phyloP scores from a whole-genome alignment of 2,113 vertebrate species.

The Glaucomys volans region DNA sequence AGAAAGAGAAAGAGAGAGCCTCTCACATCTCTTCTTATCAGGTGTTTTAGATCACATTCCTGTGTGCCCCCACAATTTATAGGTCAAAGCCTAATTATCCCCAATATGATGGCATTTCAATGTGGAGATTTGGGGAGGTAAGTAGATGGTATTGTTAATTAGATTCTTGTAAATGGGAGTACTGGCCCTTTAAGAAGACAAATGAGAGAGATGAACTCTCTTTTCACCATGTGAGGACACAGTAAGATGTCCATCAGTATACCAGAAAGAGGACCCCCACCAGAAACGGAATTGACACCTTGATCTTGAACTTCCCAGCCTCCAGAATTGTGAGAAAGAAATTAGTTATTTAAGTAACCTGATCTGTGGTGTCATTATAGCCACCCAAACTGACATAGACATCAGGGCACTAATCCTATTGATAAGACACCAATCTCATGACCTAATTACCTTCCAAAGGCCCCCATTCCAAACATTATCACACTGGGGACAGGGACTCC shows the following conservation, averaged over 20 bases:
- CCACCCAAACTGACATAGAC: neutral
- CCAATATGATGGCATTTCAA: neutral
- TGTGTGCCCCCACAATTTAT: neutral
- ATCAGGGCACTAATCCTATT: neutral
- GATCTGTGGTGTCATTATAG: too few species aligned
- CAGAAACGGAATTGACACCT: neutral
- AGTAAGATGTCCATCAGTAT: neutral
- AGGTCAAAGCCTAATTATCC: neutral
- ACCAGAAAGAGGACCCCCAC: neutral
- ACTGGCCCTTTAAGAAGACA: neutral
- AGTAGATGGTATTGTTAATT: neutral
- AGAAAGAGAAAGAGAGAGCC: neutral
- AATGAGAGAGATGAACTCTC: neutral
- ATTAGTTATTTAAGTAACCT: neutral
- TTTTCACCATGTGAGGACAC: neutral
- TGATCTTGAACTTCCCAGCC: neutral
- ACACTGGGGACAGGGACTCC: neutral
- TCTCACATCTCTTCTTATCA: neutral
- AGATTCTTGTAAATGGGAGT: neutral
- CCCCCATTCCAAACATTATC: too few species aligned
- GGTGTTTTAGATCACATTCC: neutral
- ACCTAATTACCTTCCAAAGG: neutral
- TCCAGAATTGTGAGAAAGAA: neutral
- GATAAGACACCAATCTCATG: neutral
- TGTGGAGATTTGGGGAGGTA: neutral